phyloP scores from a whole-genome alignment of 2,113 vertebrate species.

The Lophochroa leadbeateri region DNA sequence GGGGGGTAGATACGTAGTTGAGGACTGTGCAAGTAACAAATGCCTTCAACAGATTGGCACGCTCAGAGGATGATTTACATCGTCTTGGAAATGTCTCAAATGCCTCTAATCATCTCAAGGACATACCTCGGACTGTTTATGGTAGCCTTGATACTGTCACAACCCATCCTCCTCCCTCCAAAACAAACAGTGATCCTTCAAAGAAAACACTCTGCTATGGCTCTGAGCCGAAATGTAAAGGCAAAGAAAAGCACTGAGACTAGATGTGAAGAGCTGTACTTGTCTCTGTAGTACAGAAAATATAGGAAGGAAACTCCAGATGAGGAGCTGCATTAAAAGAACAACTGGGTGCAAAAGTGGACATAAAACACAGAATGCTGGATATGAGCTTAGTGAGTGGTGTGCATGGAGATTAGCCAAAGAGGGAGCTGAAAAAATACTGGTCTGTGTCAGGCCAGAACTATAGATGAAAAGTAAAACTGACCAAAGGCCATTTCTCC shows the following conservation, averaged over 20 bases:
- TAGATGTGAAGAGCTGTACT: neutral
- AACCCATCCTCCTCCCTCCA: no score
- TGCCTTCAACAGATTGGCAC: neutral
- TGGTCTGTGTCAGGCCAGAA: neutral
- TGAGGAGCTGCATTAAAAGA: neutral
- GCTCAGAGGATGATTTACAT: neutral
- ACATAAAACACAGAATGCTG: neutral
- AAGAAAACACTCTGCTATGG: neutral
- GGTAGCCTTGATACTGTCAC: neutral
- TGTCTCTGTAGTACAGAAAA: neutral
- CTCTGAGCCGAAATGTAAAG: neutral
- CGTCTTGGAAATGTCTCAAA: neutral
- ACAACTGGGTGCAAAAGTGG: fast-evolving
- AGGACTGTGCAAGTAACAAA: neutral
- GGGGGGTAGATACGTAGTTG: neutral
- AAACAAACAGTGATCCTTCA: neutral
- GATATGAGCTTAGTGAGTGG: neutral
- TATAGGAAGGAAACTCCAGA: neutral
- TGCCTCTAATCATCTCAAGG: neutral
- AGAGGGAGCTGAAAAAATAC: neutral
- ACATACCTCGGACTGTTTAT: neutral
- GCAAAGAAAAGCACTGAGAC: neutral
- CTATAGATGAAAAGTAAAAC: neutral
- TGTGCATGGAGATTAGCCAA: neutral
- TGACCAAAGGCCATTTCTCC: neutral